phyloP scores from a whole-genome alignment of 2,888 invertebrate species.

The Sussaba pulchella region DNA sequence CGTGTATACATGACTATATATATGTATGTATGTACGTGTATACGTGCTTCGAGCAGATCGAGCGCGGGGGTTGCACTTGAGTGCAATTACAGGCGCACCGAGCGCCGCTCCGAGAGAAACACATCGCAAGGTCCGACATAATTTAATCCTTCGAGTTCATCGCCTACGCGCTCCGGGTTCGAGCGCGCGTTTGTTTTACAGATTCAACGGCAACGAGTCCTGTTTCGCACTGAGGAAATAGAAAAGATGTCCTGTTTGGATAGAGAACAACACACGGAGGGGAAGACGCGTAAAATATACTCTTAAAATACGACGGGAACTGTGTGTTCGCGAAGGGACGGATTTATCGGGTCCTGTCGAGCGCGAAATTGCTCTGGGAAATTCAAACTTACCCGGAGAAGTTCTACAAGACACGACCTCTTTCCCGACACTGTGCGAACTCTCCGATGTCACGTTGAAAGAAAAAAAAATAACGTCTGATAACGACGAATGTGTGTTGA shows the following conservation, averaged over 20 bases:
- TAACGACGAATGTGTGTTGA: conserved; percentile 14
- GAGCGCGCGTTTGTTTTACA: conserved; percentile 73
- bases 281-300: conserved; percentile 36
- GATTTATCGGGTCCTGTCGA: conserved; percentile 39
- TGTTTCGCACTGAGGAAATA: conserved; percentile 57
- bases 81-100: conserved; percentile 65
- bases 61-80: conserved; percentile 66
- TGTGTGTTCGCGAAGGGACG: not conserved
- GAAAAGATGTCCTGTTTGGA: conserved; percentile 49
- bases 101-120: conserved; percentile 65
- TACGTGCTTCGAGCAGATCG: conserved; percentile 37
- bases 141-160: conserved; percentile 74
- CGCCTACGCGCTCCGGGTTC: conserved; percentile 70
- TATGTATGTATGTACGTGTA: not conserved
- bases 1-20: not conserved
- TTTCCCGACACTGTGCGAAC: not conserved
- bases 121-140: conserved; percentile 74
- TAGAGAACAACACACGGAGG: conserved; percentile 14
- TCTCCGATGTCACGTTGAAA: not conserved
- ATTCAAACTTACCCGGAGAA: conserved; percentile 3
- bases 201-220: conserved; percentile 64
- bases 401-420: not conserved
- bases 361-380: conserved; percentile 23
- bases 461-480: too few relatives aligned
- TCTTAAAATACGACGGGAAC: conserved; percentile 31